A percentile compares a stretch with the other conserved stretches of the same genome.
Conservation (phyloP, 1,140 invertebrate genomes). For the Hylyphantes graminicola region DNA sequence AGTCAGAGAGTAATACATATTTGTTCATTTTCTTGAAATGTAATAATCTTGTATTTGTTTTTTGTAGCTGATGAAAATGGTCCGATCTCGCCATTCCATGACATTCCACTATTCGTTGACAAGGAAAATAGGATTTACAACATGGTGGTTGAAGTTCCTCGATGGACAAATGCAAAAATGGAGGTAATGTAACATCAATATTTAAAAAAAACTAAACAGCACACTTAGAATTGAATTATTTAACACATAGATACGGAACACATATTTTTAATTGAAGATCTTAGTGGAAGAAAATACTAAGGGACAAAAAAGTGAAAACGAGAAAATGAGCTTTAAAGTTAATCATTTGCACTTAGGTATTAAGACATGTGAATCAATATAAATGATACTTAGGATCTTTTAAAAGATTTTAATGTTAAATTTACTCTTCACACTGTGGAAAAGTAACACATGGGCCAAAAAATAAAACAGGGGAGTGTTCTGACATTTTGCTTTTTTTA, state of each 20-base stretch:
- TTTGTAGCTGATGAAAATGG: conserved; percentile 59
- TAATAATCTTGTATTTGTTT: not conserved
- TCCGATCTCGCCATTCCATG: conserved; percentile 95
- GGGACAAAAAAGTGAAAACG: too few relatives aligned
- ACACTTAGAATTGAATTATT: not conserved
- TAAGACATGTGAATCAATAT: not conserved
- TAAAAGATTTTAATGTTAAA: not conserved
- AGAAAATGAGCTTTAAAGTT: too few relatives aligned
- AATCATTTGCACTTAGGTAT: too few relatives aligned
- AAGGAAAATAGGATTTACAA: conserved; percentile 83
- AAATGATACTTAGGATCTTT: not conserved
- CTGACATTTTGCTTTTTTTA: too few relatives aligned
- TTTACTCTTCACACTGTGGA: too few relatives aligned
- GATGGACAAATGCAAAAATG: conserved; percentile 99
- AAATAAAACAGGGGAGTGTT: too few relatives aligned
- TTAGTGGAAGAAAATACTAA: too few relatives aligned
- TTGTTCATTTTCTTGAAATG: not conserved
- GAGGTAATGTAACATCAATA: conserved; percentile 77
- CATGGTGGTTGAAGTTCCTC: conserved; percentile 98
- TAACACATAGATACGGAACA: too few relatives aligned
- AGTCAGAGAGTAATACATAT: not conserved
- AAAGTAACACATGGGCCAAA: too few relatives aligned
- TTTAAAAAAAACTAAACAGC: not conserved
- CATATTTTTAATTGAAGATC: too few relatives aligned
- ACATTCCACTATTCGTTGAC: conserved; percentile 94